Conservation (phyloP, 53 echinoderm and acorn worm species). For the Hippasteria phrygiana region DNA sequence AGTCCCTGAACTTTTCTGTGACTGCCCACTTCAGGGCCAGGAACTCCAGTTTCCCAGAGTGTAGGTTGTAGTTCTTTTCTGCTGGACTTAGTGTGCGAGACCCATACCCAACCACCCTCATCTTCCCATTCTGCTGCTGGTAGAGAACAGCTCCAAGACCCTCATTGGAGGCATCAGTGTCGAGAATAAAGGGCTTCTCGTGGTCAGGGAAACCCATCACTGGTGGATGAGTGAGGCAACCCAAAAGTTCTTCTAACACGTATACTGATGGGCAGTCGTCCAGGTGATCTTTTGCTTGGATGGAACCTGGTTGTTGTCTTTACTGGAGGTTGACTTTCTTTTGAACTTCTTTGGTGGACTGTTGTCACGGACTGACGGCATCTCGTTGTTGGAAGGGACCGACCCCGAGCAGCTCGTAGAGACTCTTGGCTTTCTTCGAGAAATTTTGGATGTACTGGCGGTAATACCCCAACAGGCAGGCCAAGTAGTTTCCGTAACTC, state of each 20-base stretch:
- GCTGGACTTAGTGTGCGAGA: slow-evolving; percentile 55
- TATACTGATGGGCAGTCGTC: too few species aligned
- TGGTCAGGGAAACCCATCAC: slow-evolving; percentile 69
- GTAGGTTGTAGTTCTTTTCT: slow-evolving; percentile 76
- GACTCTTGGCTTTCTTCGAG: not conserved
- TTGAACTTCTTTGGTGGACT: too few species aligned
- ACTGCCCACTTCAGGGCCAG: slow-evolving; percentile 73
- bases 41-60: too few species aligned
- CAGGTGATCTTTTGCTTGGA: too few species aligned
- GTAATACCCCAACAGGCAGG: slow-evolving; percentile 55
- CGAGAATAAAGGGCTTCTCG: slow-evolving; percentile 55
- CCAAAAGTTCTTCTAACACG: too few species aligned
- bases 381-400: too few species aligned
- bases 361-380: too few species aligned
- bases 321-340: too few species aligned
- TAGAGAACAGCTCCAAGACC: slow-evolving; percentile 72
- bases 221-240: slow-evolving; percentile 25
- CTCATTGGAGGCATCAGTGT: slow-evolving; percentile 70
- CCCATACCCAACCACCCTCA: slow-evolving; percentile 64
- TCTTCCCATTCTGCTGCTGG: slow-evolving; percentile 59
- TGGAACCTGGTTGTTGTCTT: too few species aligned
- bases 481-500: slow-evolving; percentile 73
- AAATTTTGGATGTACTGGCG: slow-evolving; percentile 62
- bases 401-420: too few species aligned
- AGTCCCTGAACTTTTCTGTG: slow-evolving; percentile 62